Evolutionary conservation across 2,113 vertebrate genomes (phyloP), one percentile per base, ranked within the genome.

Genomic region (Microcebus griseorufus): DNA sequence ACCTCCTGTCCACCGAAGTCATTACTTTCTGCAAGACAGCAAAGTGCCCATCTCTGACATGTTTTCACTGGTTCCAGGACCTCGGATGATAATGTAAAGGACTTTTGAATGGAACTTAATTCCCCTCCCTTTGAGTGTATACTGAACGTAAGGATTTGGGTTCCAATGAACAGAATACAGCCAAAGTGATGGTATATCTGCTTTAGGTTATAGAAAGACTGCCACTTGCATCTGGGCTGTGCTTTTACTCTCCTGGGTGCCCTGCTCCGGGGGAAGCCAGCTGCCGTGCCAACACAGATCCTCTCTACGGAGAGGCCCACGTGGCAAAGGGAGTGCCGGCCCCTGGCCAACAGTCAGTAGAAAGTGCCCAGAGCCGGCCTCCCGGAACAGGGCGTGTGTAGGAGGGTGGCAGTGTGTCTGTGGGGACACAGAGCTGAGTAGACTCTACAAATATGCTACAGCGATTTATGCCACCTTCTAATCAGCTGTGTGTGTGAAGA

Each of bases 11-110:
- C 22, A 75, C 27, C 25, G 58, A 32, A 37, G 39, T 75, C 6
- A 65, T 53, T 22, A n/a, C 45, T 95, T 96, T 91, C 37, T 86
- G 5, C 17, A 70, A 93, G 65, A 37, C 25, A 83, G 51, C 20
- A 5, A 34, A 58, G 10, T 48, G 10, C 10, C n/a, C 29, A 8
- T 13, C 25, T 78, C 53, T 90, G 67, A 62, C 14, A 69, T 12
- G 8, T 88, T 95, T 96, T 91, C 29, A 79, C 16, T 62, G 60
- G 93, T 79, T 93, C 22, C 5, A 79, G 80, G 39, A 94, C 37
- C 42, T 89, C 23, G 81, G 22, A 58, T 20, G 29, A 34, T 65
- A 94, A 20, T 75, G 18, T 72, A 94, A 87, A 86, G 39, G 22
- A 48, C 34, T 87, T 94, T 78, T 69, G 48, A 78, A n/a, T 23